These are phyloP conservation scores for Mactra quadrangularis DNA, from an alignment of 1,140 invertebrate species.

Conservation along the genomic window DNA sequence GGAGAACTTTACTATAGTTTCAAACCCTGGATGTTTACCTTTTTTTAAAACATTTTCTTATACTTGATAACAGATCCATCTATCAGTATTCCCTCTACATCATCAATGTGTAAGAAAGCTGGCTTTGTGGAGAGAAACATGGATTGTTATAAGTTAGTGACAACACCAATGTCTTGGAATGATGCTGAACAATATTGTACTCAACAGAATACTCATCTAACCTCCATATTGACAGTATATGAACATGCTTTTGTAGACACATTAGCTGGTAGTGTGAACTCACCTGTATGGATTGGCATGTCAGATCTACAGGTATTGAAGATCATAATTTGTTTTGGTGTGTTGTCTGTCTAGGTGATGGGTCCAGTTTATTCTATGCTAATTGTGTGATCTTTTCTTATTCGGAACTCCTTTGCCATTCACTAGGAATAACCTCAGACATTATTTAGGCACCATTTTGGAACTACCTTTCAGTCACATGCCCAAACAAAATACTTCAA, in stretches of 20 bases:
- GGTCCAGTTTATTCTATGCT: too few species aligned
- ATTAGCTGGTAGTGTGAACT: neutral
- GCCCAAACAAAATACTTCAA: too few species aligned
- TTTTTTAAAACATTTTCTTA: too few species aligned
- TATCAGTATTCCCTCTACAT: neutral
- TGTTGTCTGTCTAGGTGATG: too few species aligned
- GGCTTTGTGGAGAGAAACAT: conserved; percentile 11
- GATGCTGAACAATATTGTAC: conserved; percentile 11
- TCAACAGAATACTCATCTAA: neutral
- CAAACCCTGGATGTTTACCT: too few species aligned
- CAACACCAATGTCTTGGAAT: conserved; percentile 18
- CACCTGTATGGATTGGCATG: conserved; percentile 55
- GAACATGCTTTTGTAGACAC: conserved; percentile 52
- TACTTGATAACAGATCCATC: neutral
- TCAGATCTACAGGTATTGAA: conserved; percentile 27
- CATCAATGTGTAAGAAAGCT: neutral
- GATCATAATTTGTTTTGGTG: neutral
- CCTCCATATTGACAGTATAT: conserved; percentile 21
- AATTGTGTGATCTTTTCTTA: too few species aligned
- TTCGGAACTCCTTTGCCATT: too few species aligned
- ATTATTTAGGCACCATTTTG: too few species aligned
- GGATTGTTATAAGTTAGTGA: conserved; percentile 24
- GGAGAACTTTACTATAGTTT: too few species aligned
- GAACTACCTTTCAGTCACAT: too few species aligned
- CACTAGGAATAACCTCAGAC: too few species aligned